These are phyloP conservation scores for Mamestra brassicae DNA, from an alignment of 2,888 invertebrate species.

Conservation along the genomic window DNA sequence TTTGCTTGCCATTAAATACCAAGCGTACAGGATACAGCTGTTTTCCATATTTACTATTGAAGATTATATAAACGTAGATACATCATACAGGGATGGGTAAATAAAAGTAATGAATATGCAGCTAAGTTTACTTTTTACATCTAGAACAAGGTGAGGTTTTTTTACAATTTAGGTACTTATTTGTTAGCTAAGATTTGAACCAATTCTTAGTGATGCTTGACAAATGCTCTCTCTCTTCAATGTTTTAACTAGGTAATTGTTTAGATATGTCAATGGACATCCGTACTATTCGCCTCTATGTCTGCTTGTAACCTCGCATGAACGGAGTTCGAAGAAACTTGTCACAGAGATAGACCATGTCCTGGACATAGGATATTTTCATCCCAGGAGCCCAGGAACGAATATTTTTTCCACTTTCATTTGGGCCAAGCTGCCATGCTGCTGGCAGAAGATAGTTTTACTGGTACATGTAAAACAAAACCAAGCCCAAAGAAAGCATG, in stretches of 20 bases:
- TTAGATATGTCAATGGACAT: neutral
- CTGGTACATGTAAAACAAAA: no score
- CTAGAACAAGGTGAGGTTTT: conserved; percentile 16
- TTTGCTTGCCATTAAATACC: neutral
- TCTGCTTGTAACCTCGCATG: no score
- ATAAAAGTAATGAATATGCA: neutral
- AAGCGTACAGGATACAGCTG: neutral
- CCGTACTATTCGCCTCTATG: no score
- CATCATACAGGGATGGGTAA: neutral
- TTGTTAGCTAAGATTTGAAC: neutral
- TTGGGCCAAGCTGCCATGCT: no score
- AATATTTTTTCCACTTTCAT: no score
- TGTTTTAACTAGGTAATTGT: neutral
- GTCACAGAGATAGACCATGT: no score
- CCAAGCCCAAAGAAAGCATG: neutral
- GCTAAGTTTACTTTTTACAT: neutral
- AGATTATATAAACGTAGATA: neutral
- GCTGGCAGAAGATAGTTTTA: neutral
- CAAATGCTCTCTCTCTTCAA: neutral
- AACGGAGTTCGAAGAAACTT: no score
- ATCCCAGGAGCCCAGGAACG: no score
- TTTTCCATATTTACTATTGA: neutral
- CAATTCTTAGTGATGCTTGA: neutral
- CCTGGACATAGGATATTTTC: no score
- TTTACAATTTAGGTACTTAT: conserved; percentile 10